phyloP scores from a whole-genome alignment of 2,797 vertebrate species.

The Yasuhikotakia modesta region DNA sequence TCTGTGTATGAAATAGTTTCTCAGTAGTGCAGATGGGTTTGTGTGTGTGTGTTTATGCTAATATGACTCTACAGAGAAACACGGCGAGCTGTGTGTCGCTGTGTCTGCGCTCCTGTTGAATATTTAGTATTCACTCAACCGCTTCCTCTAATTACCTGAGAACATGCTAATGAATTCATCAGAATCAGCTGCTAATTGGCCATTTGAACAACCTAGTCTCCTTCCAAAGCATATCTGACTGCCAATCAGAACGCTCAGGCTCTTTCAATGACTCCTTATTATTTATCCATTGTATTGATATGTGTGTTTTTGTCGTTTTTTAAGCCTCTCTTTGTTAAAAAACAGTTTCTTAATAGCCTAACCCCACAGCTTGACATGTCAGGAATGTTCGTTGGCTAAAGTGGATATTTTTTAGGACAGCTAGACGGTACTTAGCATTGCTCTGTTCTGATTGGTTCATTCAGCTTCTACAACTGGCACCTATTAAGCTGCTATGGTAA shows the following conservation, averaged over 20 bases:
- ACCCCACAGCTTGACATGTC: conserved; percentile 45
- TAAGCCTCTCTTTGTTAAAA: conserved; percentile 10
- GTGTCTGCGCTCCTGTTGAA: conserved; percentile 65
- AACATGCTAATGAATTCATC: conserved; percentile 71
- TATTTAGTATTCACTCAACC: conserved; percentile 69
- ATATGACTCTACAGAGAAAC: conserved; percentile 51
- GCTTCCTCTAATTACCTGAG: conserved; percentile 71
- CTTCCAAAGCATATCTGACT: conserved; percentile 37
- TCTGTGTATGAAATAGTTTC: conserved; percentile 41
- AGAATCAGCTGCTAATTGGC: conserved; percentile 71
- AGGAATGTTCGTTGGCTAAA: conserved; percentile 48
- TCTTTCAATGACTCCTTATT: conserved; percentile 37
- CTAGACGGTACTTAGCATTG: conserved; percentile 37
- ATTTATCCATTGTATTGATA: conserved; percentile 45
- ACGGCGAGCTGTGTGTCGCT: conserved; percentile 49
- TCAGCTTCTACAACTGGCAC: conserved; percentile 55
- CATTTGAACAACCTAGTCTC: conserved; percentile 62
- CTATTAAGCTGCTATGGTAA: conserved; percentile 61
- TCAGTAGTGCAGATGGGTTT: conserved; percentile 49
- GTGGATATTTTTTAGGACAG: conserved; percentile 45
- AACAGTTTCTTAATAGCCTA: conserved; percentile 43
- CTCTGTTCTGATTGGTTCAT: conserved; percentile 53
- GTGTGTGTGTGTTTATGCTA: conserved; percentile 54
- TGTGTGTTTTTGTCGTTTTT: conserved; percentile 4
- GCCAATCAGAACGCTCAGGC: conserved; percentile 55